Percentiles rank a stretch among this genome's conserved stretches.
phyloP scores from a whole-genome alignment of 92 coral and sea anemone species.

The Porites cylindrica region DNA sequence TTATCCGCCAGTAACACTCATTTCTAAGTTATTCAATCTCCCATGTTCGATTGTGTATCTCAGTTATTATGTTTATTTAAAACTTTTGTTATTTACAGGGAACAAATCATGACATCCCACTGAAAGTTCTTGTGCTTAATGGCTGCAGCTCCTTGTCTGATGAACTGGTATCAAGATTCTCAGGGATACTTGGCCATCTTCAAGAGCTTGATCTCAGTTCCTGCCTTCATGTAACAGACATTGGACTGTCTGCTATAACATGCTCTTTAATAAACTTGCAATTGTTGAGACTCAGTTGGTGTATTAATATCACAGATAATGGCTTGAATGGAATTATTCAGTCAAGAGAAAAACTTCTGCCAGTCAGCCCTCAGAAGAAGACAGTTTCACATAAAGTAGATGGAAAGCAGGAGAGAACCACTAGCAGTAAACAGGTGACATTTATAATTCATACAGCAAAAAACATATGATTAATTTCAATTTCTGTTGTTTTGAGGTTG shows the following conservation, averaged over 20 bases:
- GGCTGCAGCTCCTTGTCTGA: slow-evolving; percentile 82
- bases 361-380: slow-evolving; percentile 6
- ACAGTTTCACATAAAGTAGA: background rate
- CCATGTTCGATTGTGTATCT: no score
- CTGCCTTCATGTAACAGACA: slow-evolving; percentile 77
- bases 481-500: no score
- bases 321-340: slow-evolving; percentile 68
- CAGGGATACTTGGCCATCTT: slow-evolving; percentile 55
- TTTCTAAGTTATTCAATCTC: no score
- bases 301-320: slow-evolving; percentile 83
- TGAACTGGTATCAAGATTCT: slow-evolving; percentile 52
- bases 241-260: slow-evolving; percentile 64
- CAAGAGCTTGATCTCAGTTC: slow-evolving; percentile 90
- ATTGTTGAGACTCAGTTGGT: slow-evolving; percentile 81
- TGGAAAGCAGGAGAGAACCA: background rate
- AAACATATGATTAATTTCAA: no score
- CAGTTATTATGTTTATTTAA: no score
- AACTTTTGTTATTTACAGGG: slow-evolving; percentile 11
- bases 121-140: slow-evolving; percentile 72
- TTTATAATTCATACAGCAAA: no score
- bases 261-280: slow-evolving; percentile 58
- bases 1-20: no score
- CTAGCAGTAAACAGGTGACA: background rate
- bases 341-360: background rate
- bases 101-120: slow-evolving; percentile 30